phyloP scores from a whole-genome alignment of 2,888 invertebrate species.

The Syritta pipiens region DNA sequence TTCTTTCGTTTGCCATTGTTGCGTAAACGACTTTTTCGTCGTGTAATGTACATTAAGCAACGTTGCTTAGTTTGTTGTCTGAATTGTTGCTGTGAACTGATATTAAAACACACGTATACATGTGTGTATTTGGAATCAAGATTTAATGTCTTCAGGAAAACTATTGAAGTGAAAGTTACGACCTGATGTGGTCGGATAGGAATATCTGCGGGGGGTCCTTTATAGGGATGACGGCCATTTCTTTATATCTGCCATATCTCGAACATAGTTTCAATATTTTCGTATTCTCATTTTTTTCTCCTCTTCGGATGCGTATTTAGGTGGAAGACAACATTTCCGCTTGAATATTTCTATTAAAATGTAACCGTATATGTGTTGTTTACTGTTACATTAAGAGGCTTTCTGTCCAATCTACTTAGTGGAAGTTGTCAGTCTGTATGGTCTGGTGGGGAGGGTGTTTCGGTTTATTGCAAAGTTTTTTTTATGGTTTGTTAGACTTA shows the following conservation, averaged over 20 bases:
- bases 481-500: not conserved
- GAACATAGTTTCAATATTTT: not conserved
- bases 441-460: not conserved
- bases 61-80: slow-evolving; percentile 3
- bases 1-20: not conserved
- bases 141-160: slow-evolving; percentile 46
- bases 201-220: slow-evolving; percentile 2
- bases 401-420: not conserved
- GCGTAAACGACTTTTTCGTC: too few relatives aligned
- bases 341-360: slow-evolving; percentile 2
- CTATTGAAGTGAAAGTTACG: slow-evolving; percentile 51
- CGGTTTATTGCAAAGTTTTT: not conserved
- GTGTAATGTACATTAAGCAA: slow-evolving; percentile 11
- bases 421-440: not conserved
- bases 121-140: slow-evolving; percentile 24
- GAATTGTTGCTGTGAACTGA: slow-evolving; percentile 9
- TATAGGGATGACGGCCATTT: slow-evolving; percentile 19
- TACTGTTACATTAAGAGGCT: not conserved
- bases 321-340: slow-evolving; percentile 12
- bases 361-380: slow-evolving; percentile 5
- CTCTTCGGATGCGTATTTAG: slow-evolving; percentile 5
- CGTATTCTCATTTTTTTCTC: too few relatives aligned
- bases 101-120: slow-evolving; percentile 12
- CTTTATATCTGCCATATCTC: not conserved
- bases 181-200: slow-evolving; percentile 14